Evolutionary conservation across 2,888 invertebrate species (phyloP).

Genomic region (Chloromyia formosa): DNA sequence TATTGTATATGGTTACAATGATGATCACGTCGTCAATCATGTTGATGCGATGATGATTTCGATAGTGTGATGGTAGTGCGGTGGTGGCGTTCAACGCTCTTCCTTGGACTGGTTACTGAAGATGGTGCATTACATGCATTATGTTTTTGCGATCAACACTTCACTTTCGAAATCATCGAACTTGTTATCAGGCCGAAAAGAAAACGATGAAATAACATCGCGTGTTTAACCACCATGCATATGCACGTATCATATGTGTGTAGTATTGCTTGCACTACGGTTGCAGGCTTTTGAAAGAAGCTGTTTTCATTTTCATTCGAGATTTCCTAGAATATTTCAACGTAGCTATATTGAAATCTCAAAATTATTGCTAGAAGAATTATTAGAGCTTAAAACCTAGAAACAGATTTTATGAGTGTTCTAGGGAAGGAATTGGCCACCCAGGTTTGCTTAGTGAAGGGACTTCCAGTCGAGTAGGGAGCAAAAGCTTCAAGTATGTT

Average conservation of each 20-base stretch:
- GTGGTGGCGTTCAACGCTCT: conserved; percentile 6
- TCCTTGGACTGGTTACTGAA: conserved; percentile 19
- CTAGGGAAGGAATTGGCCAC: too few species aligned
- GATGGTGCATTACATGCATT: background rate
- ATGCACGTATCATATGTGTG: background rate
- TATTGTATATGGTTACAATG: too few species aligned
- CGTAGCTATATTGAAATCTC: background rate
- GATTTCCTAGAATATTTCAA: background rate
- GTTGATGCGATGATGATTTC: too few species aligned
- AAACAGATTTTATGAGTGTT: too few species aligned
- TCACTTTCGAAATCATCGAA: conserved; percentile 34
- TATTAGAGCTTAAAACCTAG: background rate
- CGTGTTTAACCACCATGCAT: background rate
- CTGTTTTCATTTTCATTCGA: conserved; percentile 21
- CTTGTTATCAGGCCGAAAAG: conserved; percentile 16
- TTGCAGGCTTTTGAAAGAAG: conserved; percentile 5
- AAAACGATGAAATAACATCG: conserved; percentile 27
- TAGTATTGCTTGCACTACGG: too few species aligned
- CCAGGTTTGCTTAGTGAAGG: too few species aligned
- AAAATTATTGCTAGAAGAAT: background rate
- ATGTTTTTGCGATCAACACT: background rate
- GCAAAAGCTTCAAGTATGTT: too few species aligned
- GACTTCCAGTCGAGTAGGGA: too few species aligned
- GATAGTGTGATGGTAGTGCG: too few species aligned
- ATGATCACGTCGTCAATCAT: too few species aligned